Percentiles rank a stretch among this genome's conserved stretches.
Conservation (phyloP, 2,888 invertebrate species). For the Apomyelois bistriatella region DNA sequence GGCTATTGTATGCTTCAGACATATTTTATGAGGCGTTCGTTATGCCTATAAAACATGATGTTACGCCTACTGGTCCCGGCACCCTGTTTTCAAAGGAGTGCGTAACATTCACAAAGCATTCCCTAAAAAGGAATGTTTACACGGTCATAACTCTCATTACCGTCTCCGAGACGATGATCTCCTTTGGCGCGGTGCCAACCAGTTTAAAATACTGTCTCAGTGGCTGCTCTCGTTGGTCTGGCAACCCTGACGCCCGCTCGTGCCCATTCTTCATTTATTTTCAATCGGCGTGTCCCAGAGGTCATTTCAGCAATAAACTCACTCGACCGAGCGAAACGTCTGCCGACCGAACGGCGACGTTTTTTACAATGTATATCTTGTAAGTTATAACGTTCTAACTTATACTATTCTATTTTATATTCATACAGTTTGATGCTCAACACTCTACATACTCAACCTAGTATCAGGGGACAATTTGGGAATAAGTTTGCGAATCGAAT, state of each 20-base stretch:
- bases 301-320: constrained; percentile 29
- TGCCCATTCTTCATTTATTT: constrained; percentile 41
- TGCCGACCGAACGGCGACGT: no score
- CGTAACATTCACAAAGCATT: constrained; percentile 38
- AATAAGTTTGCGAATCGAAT: no score
- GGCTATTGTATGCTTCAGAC: not conserved
- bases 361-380: no score
- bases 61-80: constrained; percentile 14
- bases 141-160: constrained; percentile 50
- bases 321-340: constrained; percentile 12
- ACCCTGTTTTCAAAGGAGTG: constrained; percentile 16
- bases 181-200: constrained; percentile 57
- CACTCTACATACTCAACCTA: no score
- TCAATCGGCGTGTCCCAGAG: constrained; percentile 36
- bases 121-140: constrained; percentile 57
- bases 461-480: no score
- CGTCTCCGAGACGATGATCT: constrained; percentile 34
- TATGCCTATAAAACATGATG: constrained; percentile 11
- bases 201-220: constrained; percentile 53
- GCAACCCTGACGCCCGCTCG: constrained; percentile 19
- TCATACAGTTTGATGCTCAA: no score
- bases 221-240: constrained; percentile 10
- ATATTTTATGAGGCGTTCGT: not conserved
- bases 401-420: no score
- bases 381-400: no score